Evolutionary conservation across 1,140 invertebrate species (phyloP).

Genomic region (Batillaria attramentaria): DNA sequence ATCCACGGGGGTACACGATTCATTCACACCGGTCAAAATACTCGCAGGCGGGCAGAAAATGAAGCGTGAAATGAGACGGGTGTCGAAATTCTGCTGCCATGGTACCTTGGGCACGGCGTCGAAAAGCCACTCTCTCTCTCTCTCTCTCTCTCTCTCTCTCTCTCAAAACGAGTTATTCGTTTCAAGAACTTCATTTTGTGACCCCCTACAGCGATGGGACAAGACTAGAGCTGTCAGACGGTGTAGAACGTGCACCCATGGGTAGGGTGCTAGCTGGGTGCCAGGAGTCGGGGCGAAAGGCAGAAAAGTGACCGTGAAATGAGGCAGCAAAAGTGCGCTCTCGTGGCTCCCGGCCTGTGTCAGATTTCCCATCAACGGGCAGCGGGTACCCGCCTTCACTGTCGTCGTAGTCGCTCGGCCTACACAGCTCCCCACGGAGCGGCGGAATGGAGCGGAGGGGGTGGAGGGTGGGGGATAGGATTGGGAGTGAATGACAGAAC

Average conservation of each 20-base stretch:
- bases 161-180: background rate
- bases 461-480: background rate
- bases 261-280: too few species aligned
- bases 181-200: too few species aligned
- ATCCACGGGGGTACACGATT: too few species aligned
- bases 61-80: background rate
- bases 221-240: too few species aligned
- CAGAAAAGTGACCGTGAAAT: constrained; percentile 21
- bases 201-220: too few species aligned
- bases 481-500: background rate
- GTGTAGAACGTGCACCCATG: too few species aligned
- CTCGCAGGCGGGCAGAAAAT: constrained; percentile 19
- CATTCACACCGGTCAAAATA: too few species aligned
- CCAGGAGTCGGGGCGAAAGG: background rate
- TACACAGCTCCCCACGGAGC: constrained; percentile 6
- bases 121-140: background rate
- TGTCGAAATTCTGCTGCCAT: background rate
- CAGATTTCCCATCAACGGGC: constrained; percentile 30
- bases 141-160: constrained; percentile 1
- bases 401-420: constrained; percentile 1
- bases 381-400: constrained; percentile 25
- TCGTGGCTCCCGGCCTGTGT: background rate
- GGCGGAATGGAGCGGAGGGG: constrained; percentile 1
- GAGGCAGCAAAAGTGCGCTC: constrained; percentile 4
- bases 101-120: too few species aligned